Percentiles rank a stretch among this genome's conserved stretches.
Conservation (phyloP, 2,888 invertebrate genomes). For the Flexamia atlantica region DNA sequence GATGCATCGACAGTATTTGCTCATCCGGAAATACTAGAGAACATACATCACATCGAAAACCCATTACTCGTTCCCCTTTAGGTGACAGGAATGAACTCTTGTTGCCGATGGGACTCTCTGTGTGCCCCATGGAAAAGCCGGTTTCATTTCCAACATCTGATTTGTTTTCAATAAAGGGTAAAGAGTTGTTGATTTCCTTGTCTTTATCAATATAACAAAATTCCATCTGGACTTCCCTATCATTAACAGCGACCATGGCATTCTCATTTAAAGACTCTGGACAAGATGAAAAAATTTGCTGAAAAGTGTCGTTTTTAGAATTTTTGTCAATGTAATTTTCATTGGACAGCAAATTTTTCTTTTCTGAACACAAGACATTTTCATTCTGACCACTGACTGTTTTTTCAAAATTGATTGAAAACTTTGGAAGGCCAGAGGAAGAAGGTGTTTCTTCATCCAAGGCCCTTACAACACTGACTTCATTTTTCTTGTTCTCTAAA, state of each 20-base stretch:
- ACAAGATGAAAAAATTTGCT: not conserved
- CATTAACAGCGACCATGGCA: not conserved
- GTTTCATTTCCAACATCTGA: not conserved
- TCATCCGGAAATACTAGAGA: conserved; percentile 84
- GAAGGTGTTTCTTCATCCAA: not conserved
- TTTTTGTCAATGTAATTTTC: conserved; percentile 15
- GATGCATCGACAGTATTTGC: conserved; percentile 85
- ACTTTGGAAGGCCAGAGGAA: conserved; percentile 5
- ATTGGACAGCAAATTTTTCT: not conserved
- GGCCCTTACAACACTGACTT: not conserved
- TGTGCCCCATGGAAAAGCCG: not conserved
- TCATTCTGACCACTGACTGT: not conserved
- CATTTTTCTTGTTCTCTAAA: not conserved
- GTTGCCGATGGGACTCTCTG: not conserved
- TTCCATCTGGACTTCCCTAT: conserved; percentile 7
- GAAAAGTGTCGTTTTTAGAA: conserved; percentile 11
- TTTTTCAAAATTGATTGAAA: conserved; percentile 1
- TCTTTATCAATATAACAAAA: not conserved
- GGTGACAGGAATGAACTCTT: conserved; percentile 23
- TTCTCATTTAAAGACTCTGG: conserved; percentile 30
- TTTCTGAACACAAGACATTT: not conserved
- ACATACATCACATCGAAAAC: conserved; percentile 81
- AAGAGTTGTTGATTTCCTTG: not conserved
- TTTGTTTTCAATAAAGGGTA: not conserved
- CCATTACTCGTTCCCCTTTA: conserved; percentile 46